These are phyloP conservation scores for Tichodroma muraria DNA, from an alignment of 2,113 vertebrate species.

Conservation along the genomic window DNA sequence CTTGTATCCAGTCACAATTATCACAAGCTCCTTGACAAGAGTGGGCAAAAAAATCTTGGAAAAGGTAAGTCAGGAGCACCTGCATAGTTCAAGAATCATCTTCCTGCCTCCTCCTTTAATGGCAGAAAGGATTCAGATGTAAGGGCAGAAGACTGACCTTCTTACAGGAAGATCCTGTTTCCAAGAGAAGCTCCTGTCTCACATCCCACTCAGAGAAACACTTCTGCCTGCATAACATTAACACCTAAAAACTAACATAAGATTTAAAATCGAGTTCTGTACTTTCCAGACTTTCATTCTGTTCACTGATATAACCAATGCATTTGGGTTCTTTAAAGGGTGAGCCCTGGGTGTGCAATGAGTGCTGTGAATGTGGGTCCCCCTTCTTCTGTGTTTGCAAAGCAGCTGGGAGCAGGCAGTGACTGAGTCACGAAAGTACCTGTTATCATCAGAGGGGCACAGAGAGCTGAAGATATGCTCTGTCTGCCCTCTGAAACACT, in stretches of 20 bases:
- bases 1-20: neutral
- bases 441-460: neutral
- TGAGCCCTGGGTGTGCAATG: neutral
- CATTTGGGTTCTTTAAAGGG: neutral
- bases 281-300: neutral
- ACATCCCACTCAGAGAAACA: neutral
- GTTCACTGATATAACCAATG: neutral
- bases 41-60: neutral
- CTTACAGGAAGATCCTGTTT: neutral
- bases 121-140: neutral
- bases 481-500: neutral
- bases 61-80: neutral
- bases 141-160: neutral
- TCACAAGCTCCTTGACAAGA: neutral
- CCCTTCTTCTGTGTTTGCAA: neutral
- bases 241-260: neutral
- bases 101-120: neutral
- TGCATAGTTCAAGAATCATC: neutral
- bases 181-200: neutral
- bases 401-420: fast-evolving
- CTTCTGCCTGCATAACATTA: neutral
- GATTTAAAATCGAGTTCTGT: neutral
- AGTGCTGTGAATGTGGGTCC: neutral
- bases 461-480: neutral
- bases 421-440: neutral